Percentiles rank a stretch among this genome's conserved stretches.
Conservation (phyloP, 2,888 invertebrate genomes). For the Antitype chi region DNA sequence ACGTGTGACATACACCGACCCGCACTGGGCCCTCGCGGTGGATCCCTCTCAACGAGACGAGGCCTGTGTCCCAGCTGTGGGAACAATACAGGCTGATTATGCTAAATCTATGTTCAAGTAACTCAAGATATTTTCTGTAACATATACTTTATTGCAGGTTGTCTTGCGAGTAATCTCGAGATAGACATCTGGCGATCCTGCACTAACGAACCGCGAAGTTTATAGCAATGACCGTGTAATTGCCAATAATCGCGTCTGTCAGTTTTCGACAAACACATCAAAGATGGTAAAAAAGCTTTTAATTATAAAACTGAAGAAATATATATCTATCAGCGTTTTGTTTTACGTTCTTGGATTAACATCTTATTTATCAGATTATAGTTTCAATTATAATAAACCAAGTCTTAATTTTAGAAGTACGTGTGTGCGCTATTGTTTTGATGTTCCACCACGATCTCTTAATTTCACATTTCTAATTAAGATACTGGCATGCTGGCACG, state of each 20-base stretch:
- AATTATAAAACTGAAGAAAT: constrained; percentile 11
- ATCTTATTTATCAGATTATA: background rate
- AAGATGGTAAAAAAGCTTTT: constrained; percentile 12
- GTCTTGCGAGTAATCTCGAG: constrained; percentile 15
- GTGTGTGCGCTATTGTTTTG: background rate
- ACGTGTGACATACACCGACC: too few species aligned
- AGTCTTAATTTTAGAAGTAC: background rate
- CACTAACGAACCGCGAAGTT: constrained; percentile 59
- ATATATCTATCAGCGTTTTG: background rate
- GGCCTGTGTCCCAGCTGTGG: too few species aligned
- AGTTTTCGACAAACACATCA: constrained; percentile 38
- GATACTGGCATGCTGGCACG: background rate
- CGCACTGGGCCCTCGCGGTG: too few species aligned
- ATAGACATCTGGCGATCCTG: constrained; percentile 22
- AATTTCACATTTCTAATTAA: background rate
- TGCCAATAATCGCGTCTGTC: constrained; percentile 44
- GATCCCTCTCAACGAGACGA: too few species aligned
- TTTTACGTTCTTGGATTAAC: constrained; percentile 2
- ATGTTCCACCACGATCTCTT: background rate
- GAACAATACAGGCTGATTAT: too few species aligned
- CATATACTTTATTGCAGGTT: background rate
- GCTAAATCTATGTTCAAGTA: background rate
- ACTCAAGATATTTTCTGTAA: background rate
- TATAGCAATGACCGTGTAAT: constrained; percentile 61
- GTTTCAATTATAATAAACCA: background rate